Conservation (phyloP, 1,140 invertebrate species). For the Lasaia peninsularis region DNA sequence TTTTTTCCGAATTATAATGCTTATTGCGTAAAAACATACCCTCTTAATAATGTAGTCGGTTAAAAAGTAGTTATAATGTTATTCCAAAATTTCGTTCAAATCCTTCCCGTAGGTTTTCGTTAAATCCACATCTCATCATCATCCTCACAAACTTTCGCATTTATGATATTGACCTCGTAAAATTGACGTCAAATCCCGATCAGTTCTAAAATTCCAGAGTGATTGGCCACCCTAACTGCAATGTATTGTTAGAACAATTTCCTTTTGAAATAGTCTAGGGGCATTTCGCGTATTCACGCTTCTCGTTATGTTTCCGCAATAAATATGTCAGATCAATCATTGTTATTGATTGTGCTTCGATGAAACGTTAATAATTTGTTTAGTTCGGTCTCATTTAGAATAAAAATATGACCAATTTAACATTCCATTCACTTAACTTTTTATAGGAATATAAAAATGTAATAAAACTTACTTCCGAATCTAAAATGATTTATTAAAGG, state of each 20-base stretch:
- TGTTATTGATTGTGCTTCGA: constrained; percentile 38
- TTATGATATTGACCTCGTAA: no score
- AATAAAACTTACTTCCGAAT: no score
- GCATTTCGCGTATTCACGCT: constrained; percentile 59
- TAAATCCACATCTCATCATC: no score
- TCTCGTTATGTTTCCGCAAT: constrained; percentile 43
- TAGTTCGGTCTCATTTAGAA: not conserved
- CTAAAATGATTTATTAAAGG: no score
- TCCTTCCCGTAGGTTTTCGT: no score
- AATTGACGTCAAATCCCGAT: not conserved
- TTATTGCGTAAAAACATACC: no score
- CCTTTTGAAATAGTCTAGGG: constrained; percentile 48
- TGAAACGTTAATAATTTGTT: constrained; percentile 33
- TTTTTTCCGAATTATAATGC: no score
- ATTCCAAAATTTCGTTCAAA: no score
- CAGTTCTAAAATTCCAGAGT: constrained; percentile 40
- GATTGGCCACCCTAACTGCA: constrained; percentile 41
- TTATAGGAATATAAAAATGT: not conserved
- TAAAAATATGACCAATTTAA: not conserved
- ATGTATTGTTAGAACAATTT: constrained; percentile 57
- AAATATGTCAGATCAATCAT: constrained; percentile 42
- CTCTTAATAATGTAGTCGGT: no score
- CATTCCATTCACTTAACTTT: not conserved
- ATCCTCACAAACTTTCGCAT: no score
- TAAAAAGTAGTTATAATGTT: no score